Conservation (phyloP, 2,113 vertebrate genomes). For the Chrysochloris asiatica region DNA sequence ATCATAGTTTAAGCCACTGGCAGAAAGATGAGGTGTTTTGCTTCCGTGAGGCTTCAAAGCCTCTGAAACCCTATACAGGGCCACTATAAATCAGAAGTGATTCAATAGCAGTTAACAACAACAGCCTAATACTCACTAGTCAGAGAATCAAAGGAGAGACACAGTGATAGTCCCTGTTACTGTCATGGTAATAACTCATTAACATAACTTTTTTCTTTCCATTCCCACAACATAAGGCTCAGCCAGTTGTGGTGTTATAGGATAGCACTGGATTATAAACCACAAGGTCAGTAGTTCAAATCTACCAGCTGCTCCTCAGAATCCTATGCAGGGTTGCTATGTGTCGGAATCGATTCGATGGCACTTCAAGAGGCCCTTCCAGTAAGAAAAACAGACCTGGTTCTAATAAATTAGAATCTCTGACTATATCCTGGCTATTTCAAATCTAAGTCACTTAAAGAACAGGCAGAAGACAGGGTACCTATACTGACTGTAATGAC, state of each 20-base stretch:
- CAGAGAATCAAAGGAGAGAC: background rate
- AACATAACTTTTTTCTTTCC: background rate
- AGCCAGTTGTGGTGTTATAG: background rate
- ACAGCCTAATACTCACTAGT: background rate
- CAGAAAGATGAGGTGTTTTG: no score
- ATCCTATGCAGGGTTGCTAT: no score
- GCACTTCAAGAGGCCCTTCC: background rate
- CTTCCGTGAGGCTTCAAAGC: no score
- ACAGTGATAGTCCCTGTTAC: no score
- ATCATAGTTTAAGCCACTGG: no score
- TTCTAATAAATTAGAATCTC: background rate
- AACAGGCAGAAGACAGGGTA: background rate
- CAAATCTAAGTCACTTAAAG: background rate
- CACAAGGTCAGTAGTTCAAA: no score
- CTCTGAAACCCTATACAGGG: no score
- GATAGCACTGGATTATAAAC: no score
- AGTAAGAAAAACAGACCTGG: background rate
- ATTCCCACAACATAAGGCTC: background rate
- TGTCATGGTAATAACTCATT: background rate
- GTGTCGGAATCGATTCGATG: no score
- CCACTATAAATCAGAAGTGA: no score
- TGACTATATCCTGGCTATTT: background rate
- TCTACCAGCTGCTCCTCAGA: no score
- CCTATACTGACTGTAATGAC: background rate
- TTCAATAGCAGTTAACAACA: no score